A percentile compares a stretch with the other conserved stretches of the same genome.
Evolutionary conservation across 1,140 invertebrate genomes (phyloP).

Genomic region (Pogonus chalceus): DNA sequence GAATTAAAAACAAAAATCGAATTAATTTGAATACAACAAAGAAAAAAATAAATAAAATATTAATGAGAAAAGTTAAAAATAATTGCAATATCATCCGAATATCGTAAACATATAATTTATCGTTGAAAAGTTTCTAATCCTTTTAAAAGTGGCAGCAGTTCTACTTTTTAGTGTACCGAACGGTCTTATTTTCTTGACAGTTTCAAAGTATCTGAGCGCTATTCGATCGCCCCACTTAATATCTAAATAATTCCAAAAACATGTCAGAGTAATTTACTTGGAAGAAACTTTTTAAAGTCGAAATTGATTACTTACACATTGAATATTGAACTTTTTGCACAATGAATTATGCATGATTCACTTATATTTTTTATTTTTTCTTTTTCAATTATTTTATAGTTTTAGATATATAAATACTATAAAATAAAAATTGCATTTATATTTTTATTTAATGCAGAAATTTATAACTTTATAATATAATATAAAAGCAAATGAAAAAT

Average conservation of each 20-base stretch:
- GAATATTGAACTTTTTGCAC: neutral
- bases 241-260: slow-evolving; percentile 4
- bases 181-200: neutral
- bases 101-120: slow-evolving; percentile 4
- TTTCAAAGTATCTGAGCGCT: neutral
- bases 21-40: no score
- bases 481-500: no score
- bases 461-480: no score
- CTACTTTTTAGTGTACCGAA: neutral
- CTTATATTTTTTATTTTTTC: no score
- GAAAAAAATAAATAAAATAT: no score
- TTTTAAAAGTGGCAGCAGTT: neutral
- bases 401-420: no score
- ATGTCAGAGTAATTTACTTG: neutral
- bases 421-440: no score
- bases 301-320: neutral
- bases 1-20: no score
- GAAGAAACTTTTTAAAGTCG: neutral
- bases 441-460: no score
- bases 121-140: neutral
- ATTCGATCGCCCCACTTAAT: neutral
- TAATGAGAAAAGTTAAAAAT: no score
- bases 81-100: no score
- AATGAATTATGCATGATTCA: neutral
- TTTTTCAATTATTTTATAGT: no score